Percentiles rank a stretch among this genome's conserved stretches.
These are phyloP conservation scores for Telmatherina bonti DNA, from an alignment of 2,797 vertebrate genomes.

Conservation along the genomic window DNA sequence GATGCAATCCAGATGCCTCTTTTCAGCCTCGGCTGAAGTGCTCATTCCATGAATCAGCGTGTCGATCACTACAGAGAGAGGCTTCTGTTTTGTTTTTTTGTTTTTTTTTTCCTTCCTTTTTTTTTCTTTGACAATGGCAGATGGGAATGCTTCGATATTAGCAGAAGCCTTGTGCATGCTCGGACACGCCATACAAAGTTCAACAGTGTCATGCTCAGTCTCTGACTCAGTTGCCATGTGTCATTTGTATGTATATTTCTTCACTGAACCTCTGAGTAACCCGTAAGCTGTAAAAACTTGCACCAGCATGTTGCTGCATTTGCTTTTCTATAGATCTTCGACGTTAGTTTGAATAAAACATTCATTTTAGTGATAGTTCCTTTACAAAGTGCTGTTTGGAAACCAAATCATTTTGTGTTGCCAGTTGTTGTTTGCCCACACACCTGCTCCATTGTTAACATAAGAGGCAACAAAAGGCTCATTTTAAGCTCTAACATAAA, in stretches of 20 bases:
- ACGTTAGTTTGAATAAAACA: conserved; percentile 37
- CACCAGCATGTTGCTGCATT: conserved; percentile 41
- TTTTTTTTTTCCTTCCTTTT: conserved; percentile 10
- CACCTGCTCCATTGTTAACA: conserved; percentile 79
- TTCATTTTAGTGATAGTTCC: conserved; percentile 40
- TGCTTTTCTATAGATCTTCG: conserved; percentile 30
- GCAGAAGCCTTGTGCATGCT: conserved; percentile 61
- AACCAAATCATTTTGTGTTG: conserved; percentile 31
- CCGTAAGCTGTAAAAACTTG: conserved; percentile 36
- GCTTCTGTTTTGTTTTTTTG: neutral
- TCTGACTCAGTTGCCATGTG: conserved; percentile 45
- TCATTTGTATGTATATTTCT: conserved; percentile 29
- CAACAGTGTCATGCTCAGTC: conserved; percentile 59
- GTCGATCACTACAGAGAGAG: conserved; percentile 36
- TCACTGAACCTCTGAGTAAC: conserved; percentile 40
- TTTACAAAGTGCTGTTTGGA: conserved; percentile 27
- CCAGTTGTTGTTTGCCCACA: conserved; percentile 55
- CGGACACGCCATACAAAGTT: conserved; percentile 67
- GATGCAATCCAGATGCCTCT: conserved; percentile 75
- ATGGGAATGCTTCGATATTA: conserved; percentile 70
- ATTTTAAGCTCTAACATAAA: conserved; percentile 83
- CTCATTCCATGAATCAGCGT: conserved; percentile 67
- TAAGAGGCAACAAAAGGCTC: conserved; percentile 66
- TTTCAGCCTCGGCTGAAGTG: conserved; percentile 41
- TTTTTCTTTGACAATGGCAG: conserved; percentile 62